Evolutionary conservation across 2,888 invertebrate genomes (phyloP), one percentile per base, ranked within the genome.

Genomic region (Trachelus troglodyta): DNA sequence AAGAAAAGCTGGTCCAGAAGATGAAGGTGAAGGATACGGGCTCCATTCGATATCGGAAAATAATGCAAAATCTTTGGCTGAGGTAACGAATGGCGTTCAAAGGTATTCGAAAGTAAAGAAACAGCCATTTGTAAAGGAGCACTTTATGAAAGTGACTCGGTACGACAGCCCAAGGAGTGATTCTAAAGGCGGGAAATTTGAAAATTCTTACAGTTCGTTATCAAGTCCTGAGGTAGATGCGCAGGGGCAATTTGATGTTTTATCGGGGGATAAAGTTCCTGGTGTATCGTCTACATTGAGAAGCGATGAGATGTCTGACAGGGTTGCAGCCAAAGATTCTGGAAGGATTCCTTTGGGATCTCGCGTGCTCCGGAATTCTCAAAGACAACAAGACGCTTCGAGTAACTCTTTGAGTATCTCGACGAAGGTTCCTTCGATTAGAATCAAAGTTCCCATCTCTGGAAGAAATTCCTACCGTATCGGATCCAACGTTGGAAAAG

Each of bases 61-160:
- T 15, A 23, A 35, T n/a, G 12, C n/a, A 56, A 78, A 79, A 74
- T 76, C 75, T 78, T 69, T 12, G 12, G 56, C 69, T 37, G 74
- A 77, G n/a, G 56, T 34, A 35, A 30, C 35, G 35, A 76, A 71
- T 69, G 30, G 6, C 30, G 34, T 56, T 56, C 11, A 74, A 31
- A 30, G 23, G 23, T 56, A 56, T 56, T 9, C 23, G 23, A 56
- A 23, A 23, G 23, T 56, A 56, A 56, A 56, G 23, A 23, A 56
- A 56, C 56, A 56, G 56, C 56, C 56, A 0, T 56, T 23, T 23
- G 6, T 23, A 56, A 23, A 9, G 23, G 56, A 56, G 56, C 23
- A 23, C 9, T 56, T 56, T 56, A 9, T 23, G 9, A 23, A 2
- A 56, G 23, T 23, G 56, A 56, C 23, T 56, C 23, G 9, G 2